A percentile compares a stretch with the other conserved stretches of the same genome.
Evolutionary conservation across 2,797 vertebrate genomes (phyloP).

Genomic region (Eulemur coronatus): DNA sequence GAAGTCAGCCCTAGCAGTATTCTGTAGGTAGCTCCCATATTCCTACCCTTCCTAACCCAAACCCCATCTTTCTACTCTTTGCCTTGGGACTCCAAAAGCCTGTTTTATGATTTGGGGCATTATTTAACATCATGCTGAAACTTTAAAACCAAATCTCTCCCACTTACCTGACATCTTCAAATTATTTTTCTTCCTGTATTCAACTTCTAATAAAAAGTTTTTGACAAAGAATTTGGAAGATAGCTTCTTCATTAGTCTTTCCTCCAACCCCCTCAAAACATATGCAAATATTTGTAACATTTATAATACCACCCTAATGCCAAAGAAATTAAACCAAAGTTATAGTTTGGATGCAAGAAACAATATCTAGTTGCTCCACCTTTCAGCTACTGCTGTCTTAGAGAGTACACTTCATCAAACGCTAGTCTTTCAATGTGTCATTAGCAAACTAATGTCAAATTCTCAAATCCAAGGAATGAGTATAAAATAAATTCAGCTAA

Average conservation of each 20-base stretch:
- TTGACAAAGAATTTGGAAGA: neutral
- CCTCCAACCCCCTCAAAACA: neutral
- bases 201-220: neutral
- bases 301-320: neutral
- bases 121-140: neutral
- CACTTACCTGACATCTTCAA: neutral
- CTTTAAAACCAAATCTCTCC: neutral
- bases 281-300: neutral
- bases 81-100: neutral
- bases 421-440: neutral
- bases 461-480: neutral
- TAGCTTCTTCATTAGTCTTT: neutral
- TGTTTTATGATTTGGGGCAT: neutral
- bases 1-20: neutral
- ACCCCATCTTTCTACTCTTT: neutral
- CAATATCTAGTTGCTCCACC: neutral
- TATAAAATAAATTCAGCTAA: neutral
- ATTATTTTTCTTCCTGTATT: neutral
- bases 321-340: neutral
- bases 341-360: neutral
- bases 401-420: neutral
- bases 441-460: neutral
- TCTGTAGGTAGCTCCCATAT: neutral
- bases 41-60: neutral
- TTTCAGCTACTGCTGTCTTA: neutral